Evolutionary conservation across 1,140 invertebrate genomes (phyloP), one percentile per base, ranked within the genome.

Genomic region (Andricus grossulariae): DNA sequence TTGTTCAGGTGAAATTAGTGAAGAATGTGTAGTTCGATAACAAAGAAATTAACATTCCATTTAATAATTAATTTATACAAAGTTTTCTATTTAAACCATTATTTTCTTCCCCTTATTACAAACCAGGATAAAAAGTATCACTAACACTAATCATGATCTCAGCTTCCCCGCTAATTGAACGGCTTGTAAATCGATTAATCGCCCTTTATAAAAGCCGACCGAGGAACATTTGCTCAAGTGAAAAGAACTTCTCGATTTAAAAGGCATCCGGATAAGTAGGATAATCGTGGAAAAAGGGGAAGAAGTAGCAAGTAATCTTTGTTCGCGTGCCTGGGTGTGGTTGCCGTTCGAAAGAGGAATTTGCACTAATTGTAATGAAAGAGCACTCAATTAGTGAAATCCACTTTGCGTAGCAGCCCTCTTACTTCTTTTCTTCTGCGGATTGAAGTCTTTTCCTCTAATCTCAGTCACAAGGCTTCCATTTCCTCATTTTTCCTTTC

Each of bases 311-410:
- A 75, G 54, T 51, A 70, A 51, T 75, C 73, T 45, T 57, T 45
- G 45, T 75, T 21, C 60, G 60, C 60, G 60, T 66, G 50, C 54
- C 50, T 54, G 51, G 50, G 54, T 73, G 54, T 52, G 72, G 54
- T 73, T 73, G 72, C 51, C 10, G 51, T 54, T 52, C 51, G 32
- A 55, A 54, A 45, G 50, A 71, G 52, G 70, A 18, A 39, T 39
- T 54, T 54, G 50, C 51, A 72, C 66, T 80, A 78, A 80, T 82
- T 82, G 57, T 18, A 75, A 76, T 70, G 49, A 82, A 75, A 74
- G 39, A 79, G 49, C 60, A 71, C 73, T 77, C 75, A 80, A 82
- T 80, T 78, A 82, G 75, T 52, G 52, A 75, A 82, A 80, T 57
- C 75, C 72, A 49, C 57, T 71, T 75, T 66, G n/a, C 15, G 32